phyloP scores from a whole-genome alignment of 2,797 vertebrate species.

The Phyllotis vaccarum region DNA sequence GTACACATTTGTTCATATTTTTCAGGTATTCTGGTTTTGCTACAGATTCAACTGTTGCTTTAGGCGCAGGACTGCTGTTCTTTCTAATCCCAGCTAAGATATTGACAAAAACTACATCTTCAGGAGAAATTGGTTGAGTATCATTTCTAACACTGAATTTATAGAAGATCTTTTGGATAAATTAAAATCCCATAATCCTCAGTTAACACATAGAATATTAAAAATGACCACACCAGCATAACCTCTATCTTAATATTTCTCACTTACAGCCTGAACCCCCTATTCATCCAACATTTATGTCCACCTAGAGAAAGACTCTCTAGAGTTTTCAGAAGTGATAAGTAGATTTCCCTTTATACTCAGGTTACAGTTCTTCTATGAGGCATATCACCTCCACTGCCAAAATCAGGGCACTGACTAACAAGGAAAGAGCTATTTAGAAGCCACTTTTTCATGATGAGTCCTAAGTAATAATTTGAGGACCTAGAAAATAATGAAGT shows the following conservation, averaged over 20 bases:
- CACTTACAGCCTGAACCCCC: neutral
- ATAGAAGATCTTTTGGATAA: conserved; percentile 43
- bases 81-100: conserved; percentile 93
- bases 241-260: neutral
- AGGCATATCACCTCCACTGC: neutral
- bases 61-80: conserved; percentile 93
- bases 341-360: neutral
- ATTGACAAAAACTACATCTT: conserved; percentile 84
- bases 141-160: conserved; percentile 71
- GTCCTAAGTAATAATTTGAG: neutral
- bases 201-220: neutral
- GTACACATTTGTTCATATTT: conserved; percentile 63
- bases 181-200: conserved; percentile 20
- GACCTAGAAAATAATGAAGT: conserved; percentile 1
- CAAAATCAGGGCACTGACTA: conserved; percentile 31
- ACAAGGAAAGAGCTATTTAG: neutral
- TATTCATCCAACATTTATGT: neutral
- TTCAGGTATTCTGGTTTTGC: conserved; percentile 89
- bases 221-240: neutral
- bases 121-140: conserved; percentile 91
- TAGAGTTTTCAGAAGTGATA: neutral
- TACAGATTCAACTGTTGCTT: conserved; percentile 94
- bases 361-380: neutral
- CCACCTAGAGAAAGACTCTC: neutral
- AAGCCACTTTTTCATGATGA: conserved; percentile 8